phyloP scores from a whole-genome alignment of 2,113 vertebrate genomes.

The Albula glossodonta region DNA sequence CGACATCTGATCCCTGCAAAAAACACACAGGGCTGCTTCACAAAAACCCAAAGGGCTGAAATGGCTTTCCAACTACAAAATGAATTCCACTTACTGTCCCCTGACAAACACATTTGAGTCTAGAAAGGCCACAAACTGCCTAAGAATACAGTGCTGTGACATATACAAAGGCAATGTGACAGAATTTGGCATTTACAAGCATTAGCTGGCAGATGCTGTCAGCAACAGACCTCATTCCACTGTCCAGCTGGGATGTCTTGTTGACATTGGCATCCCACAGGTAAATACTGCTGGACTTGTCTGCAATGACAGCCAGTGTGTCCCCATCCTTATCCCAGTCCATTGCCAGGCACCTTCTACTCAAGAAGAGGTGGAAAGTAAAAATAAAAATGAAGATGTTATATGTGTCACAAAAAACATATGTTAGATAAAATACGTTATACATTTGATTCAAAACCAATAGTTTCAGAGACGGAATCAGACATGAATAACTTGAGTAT shows the following conservation, averaged over 20 bases:
- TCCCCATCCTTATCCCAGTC: constrained; percentile 98
- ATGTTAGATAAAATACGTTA: too few species aligned
- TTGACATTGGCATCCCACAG: constrained; percentile 93
- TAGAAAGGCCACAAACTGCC: too few species aligned
- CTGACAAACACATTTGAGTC: too few species aligned
- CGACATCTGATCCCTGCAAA: constrained; percentile 86
- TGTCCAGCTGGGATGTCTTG: constrained; percentile 89
- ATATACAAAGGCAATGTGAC: neutral
- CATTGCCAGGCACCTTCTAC: constrained; percentile 84
- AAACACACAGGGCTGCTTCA: neutral
- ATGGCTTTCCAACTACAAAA: too few species aligned
- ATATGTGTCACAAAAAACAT: too few species aligned
- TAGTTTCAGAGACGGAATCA: neutral
- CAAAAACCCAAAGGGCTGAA: neutral
- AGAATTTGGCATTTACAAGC: neutral
- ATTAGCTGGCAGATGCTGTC: neutral
- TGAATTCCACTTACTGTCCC: too few species aligned
- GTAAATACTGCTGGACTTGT: constrained; percentile 85
- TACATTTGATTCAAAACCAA: neutral
- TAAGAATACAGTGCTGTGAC: too few species aligned
- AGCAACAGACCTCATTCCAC: constrained; percentile 84
- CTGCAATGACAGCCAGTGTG: constrained; percentile 87
- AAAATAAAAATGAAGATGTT: too few species aligned
- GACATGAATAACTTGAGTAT: neutral
- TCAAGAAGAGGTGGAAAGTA: neutral